Base-by-base conservation (phyloP, 2,113 vertebrate genomes). In the Tachuris rubrigastra region DNA sequence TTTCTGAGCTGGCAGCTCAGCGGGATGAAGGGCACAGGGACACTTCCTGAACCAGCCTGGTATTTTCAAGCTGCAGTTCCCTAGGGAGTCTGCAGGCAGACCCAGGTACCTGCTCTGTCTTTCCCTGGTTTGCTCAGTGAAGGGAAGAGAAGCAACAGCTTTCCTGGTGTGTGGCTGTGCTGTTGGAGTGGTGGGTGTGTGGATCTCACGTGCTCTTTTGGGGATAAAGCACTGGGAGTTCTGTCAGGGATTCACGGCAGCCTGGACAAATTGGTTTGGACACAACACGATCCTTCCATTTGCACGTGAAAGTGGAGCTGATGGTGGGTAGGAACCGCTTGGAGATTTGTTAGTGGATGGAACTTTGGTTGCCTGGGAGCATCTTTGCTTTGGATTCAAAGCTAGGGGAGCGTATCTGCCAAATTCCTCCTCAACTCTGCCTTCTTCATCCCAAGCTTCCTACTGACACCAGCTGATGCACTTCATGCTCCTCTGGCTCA, bases 161-260 rank as follows among this genome's bases (percentile, higher is more conserved):
- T 22, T 17, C 21, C 7, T 7, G 37, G n/a, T 8, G 42, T 63
- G 15, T 8, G n/a, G 37, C 11, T 12, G 25, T 9, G 41, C 56
- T 49, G 2, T 8, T 5, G 6, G 42, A 6, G 6, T 2, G 35
- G 19, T 4, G 14, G 22, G 8, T 3, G 3, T 3, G 37, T 52
- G 24, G 14, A 7, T 53, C 62, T 31, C 2, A 0, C 9, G 55
- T 30, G 67, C 10, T 68, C 60, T 52, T 35, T 17, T 49, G 75
- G 24, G 24, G 15, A 14, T 28, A 10, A 75, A 62, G n/a, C 31
- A 4, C 24, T 8, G 3, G 59, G 53, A 81, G 30, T 1, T 1
- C 35, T 10, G 12, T 18, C 5, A 0, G 67, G n/a, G 17, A 31
- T 79, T 52, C 56, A 3, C 6, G 27, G 91, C 75, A 53, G 53